Conservation (phyloP, 1,140 invertebrate genomes). For the Drosophila nikananu region DNA sequence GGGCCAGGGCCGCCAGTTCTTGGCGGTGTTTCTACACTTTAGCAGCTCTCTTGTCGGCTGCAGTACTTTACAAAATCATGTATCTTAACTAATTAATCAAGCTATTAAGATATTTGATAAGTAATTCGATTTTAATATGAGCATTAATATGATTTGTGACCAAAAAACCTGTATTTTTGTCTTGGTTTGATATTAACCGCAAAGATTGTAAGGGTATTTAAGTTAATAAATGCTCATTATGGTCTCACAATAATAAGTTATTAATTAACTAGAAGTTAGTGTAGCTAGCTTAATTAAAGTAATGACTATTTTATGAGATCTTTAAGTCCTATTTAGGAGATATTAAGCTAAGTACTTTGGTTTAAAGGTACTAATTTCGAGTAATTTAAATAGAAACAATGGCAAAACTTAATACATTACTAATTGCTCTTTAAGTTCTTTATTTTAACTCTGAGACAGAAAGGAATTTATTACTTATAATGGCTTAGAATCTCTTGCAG, state of each 20-base stretch:
- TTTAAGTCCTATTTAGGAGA: not conserved
- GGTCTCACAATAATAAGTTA: not conserved
- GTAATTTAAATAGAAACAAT: not conserved
- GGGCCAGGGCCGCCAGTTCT: slow-evolving; percentile 40
- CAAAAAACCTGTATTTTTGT: not conserved
- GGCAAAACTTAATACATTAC: not conserved
- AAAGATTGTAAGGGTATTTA: not conserved
- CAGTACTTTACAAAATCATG: not conserved
- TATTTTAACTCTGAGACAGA: no score
- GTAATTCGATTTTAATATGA: not conserved
- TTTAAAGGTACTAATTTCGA: not conserved
- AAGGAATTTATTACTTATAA: not conserved
- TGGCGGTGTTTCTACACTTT: not conserved
- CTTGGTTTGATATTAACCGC: not conserved
- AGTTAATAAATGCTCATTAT: not conserved
- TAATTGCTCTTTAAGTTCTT: not conserved
- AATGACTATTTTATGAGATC: not conserved
- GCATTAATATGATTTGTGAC: slow-evolving; percentile 2
- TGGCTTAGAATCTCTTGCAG: no score
- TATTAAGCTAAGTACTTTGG: not conserved
- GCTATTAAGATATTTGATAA: not conserved
- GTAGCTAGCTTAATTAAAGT: not conserved
- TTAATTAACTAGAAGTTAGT: not conserved
- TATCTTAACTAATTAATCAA: not conserved
- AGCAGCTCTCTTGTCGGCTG: not conserved